Conservation (phyloP, 2,888 invertebrate species). For the Neoscelio sp. region DNA sequence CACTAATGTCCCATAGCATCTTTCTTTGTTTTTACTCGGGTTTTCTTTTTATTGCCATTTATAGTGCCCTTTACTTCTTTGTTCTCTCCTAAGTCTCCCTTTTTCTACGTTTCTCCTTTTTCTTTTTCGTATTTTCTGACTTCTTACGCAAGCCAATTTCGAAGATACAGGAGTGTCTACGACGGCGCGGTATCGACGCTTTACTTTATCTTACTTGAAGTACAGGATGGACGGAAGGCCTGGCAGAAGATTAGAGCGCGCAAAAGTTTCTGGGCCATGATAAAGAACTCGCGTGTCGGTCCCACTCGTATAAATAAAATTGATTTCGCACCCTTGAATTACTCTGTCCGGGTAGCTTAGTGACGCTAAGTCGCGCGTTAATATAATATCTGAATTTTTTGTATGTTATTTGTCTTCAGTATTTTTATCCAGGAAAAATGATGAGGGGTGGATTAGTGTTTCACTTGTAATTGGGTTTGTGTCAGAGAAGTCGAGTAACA, state of each 20-base stretch:
- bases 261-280: constrained; percentile 37
- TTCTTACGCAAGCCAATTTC: constrained; percentile 74
- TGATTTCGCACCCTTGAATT: constrained; percentile 44
- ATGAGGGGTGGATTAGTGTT: constrained; percentile 47
- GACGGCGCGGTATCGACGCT: constrained; percentile 50
- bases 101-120: constrained; percentile 35
- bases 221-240: constrained; percentile 28
- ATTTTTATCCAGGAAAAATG: constrained; percentile 46
- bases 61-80: constrained; percentile 58
- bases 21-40: constrained; percentile 15
- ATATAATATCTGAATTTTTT: constrained; percentile 33
- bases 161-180: constrained; percentile 59
- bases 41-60: constrained; percentile 41
- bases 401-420: constrained; percentile 28
- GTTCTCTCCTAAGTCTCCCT: constrained; percentile 49
- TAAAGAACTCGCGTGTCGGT: constrained; percentile 37
- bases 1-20: constrained; percentile 29
- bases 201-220: constrained; percentile 51
- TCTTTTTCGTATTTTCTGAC: constrained; percentile 41
- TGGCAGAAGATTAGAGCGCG: constrained; percentile 40
- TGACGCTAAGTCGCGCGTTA: background rate
- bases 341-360: constrained; percentile 3
- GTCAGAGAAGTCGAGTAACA: constrained; percentile 14
- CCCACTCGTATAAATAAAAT: constrained; percentile 33
- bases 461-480: constrained; percentile 46